A percentile compares a stretch with the other conserved stretches of the same genome.
These are phyloP conservation scores for Scopus umbretta DNA, from an alignment of 2,113 vertebrate genomes.

Conservation along the genomic window DNA sequence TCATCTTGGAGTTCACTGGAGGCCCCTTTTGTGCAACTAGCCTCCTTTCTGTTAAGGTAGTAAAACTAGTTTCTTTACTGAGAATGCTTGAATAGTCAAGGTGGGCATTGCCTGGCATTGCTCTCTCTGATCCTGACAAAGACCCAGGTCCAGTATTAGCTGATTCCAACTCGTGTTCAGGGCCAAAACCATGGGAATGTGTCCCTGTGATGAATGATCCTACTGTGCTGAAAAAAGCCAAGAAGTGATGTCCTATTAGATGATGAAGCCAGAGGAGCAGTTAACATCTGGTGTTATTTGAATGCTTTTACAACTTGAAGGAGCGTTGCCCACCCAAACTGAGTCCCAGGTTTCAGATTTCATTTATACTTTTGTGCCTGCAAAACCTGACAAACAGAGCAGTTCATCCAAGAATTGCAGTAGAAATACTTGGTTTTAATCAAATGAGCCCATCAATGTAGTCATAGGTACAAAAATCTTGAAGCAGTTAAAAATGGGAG, in stretches of 20 bases:
- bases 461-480: not conserved
- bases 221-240: not conserved
- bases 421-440: not conserved
- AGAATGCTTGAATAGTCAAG: not conserved
- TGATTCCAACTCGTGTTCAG: fast-evolving
- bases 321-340: not conserved
- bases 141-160: not conserved
- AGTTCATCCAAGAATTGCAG: not conserved
- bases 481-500: not conserved
- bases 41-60: not conserved
- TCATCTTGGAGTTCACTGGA: not conserved
- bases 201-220: not conserved
- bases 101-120: not conserved
- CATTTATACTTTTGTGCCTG: not conserved
- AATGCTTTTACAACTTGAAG: not conserved
- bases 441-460: not conserved
- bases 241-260: not conserved
- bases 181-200: not conserved
- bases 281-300: not conserved
- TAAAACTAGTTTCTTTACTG: not conserved
- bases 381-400: not conserved
- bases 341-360: not conserved
- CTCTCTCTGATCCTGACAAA: not conserved
- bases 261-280: not conserved
- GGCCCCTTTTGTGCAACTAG: not conserved